Evolutionary conservation across 2,113 vertebrate genomes (phyloP).

Genomic region (Serinus canaria): DNA sequence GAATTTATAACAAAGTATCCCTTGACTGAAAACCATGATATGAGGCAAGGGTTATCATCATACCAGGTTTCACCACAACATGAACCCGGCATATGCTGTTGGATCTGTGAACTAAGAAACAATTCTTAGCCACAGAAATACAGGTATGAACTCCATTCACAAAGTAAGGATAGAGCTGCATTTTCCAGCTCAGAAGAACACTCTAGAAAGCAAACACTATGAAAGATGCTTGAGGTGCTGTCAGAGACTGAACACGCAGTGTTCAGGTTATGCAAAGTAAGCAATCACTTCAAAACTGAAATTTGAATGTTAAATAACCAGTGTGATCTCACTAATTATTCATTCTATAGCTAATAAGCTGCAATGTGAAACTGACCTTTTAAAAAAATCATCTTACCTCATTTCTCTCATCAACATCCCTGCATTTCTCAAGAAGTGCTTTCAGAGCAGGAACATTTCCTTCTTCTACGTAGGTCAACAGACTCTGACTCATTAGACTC

Average conservation of each 20-base stretch:
- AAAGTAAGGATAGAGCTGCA: background rate
- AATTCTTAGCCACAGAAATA: background rate
- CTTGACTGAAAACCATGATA: background rate
- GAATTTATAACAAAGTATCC: background rate
- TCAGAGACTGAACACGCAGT: background rate
- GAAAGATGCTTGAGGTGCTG: background rate
- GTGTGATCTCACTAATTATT: background rate
- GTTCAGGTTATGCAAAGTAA: background rate
- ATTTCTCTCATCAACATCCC: slow-evolving; percentile 93
- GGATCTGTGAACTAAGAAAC: background rate
- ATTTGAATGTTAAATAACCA: background rate
- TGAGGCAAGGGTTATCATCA: background rate
- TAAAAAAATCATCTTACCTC: slow-evolving; percentile 78
- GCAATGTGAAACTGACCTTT: background rate
- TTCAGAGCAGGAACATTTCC: slow-evolving; percentile 91
- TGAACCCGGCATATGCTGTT: background rate
- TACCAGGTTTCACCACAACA: background rate
- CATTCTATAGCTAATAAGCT: background rate
- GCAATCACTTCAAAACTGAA: background rate
- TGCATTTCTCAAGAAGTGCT: slow-evolving; percentile 92
- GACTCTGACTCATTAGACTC: slow-evolving; percentile 85
- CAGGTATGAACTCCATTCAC: background rate
- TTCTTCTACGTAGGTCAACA: slow-evolving; percentile 92
- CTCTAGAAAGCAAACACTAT: background rate
- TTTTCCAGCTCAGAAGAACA: background rate